Conservation (phyloP, 1,140 invertebrate species). For the Drosophila melanogaster region Release_6_plus_ISO1_MT NT_033777.3:10277501-10278000, state of each 20-base stretch:
- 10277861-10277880: not conserved
- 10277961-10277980: not conserved
- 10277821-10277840: constrained; percentile 9
- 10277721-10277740: not conserved
- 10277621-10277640: not conserved
- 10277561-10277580: constrained; percentile 41
- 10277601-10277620: not conserved
- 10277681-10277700: too few species aligned
- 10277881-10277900: not conserved
- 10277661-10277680: too few species aligned
- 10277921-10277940: not conserved
- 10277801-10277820: constrained; percentile 1
- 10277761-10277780: not conserved
- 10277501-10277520: constrained; percentile 41
- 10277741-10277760: not conserved
- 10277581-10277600: constrained; percentile 6
- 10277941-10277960: constrained; percentile 12
- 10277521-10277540: constrained; percentile 31
- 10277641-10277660: too few species aligned
- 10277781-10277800: not conserved
- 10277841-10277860: not conserved
- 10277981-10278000: not conserved
- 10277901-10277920: not conserved
- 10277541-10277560: constrained; percentile 32
- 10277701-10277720: not conserved